Base-by-base conservation (phyloP, 2,888 invertebrate genomes). In the Diadegma fenestrale region DNA sequence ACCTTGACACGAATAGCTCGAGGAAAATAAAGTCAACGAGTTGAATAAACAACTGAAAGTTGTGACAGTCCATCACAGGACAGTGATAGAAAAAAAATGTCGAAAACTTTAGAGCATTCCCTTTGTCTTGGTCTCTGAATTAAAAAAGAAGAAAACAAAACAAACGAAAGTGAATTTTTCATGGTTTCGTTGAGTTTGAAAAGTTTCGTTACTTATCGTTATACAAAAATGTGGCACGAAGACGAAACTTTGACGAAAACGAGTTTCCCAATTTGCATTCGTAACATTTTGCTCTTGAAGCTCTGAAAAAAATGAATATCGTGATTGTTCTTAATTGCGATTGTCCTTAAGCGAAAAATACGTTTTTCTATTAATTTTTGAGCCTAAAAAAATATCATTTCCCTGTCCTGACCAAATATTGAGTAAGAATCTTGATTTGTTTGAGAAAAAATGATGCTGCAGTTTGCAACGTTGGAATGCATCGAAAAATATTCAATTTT, bases 1-100 rank as follows among this genome's bases (percentile, higher is more conserved):
- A 73, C 73, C 73, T 73, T 58, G 73, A 48, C 73, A 73, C 72
- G 22, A 41, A 72, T 72, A 37, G 30, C 3, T 37, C 54, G 19
- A 54, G 54, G 17, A 72, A 72, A 54, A 72, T 54, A 19, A 72
- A 33, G 14, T 37, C 54, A 22, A 22, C 7, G 33, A 41, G 12
- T 19, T 41, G 37, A 72, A 19, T 37, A 37, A 19, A 19, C 69
- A 26, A 54, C 10, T 22, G 48, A 54, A 48, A 54, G 41, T 14
- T 3, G 41, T 68, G 66, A 68, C 66, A 68, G 26, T 26, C 2
- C 66, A 8, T 22, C 22, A 26, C 26, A 17, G 14, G 17, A 68
- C 6, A 1, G 17, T 1, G 1, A 43, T 41, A 37, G 43, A 41
- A 66, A 43, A n/a, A 22, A 19, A 14, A 58, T 58, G 26, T 26